Evolutionary conservation across 2,888 invertebrate genomes (phyloP).

Genomic region (Podabrus alpinus): DNA sequence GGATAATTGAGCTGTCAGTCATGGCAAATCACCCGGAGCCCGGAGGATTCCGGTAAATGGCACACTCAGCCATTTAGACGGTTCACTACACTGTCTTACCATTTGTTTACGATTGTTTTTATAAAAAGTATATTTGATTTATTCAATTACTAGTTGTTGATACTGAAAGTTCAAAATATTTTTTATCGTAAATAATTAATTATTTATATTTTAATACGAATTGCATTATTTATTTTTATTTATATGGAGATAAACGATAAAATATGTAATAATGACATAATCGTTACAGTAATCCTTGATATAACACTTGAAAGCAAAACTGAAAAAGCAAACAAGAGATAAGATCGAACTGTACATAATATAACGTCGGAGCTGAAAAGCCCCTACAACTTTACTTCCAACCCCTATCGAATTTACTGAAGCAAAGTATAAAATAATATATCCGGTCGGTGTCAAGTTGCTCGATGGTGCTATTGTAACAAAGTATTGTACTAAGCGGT

Average conservation of each 20-base stretch:
- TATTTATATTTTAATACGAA: neutral
- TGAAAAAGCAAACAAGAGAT: slow-evolving; percentile 16
- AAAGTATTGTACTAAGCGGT: slow-evolving; percentile 12
- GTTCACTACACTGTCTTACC: slow-evolving; percentile 35
- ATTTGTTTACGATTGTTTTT: slow-evolving; percentile 30
- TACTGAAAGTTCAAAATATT: neutral
- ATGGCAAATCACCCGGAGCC: slow-evolving; percentile 50
- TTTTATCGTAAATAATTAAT: neutral
- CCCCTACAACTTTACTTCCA: slow-evolving; percentile 12
- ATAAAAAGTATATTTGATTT: slow-evolving; percentile 10
- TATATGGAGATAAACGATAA: neutral
- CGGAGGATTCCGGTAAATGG: slow-evolving; percentile 40
- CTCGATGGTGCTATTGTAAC: slow-evolving; percentile 32
- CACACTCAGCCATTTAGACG: slow-evolving; percentile 36
- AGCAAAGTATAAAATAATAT: slow-evolving; percentile 35
- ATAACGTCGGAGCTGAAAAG: slow-evolving; percentile 9
- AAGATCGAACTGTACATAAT: slow-evolving; percentile 8
- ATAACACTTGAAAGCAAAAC: slow-evolving; percentile 2
- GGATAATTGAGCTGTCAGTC: slow-evolving; percentile 53
- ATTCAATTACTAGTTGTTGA: neutral
- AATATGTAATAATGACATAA: slow-evolving; percentile 8
- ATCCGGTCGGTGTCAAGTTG: slow-evolving; percentile 38
- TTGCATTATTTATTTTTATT: neutral
- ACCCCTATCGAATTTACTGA: slow-evolving; percentile 27
- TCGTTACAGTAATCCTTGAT: slow-evolving; percentile 3